These are phyloP conservation scores for Phenacoccus solenopsis DNA, from an alignment of 1,140 invertebrate species.

Conservation along the genomic window DNA sequence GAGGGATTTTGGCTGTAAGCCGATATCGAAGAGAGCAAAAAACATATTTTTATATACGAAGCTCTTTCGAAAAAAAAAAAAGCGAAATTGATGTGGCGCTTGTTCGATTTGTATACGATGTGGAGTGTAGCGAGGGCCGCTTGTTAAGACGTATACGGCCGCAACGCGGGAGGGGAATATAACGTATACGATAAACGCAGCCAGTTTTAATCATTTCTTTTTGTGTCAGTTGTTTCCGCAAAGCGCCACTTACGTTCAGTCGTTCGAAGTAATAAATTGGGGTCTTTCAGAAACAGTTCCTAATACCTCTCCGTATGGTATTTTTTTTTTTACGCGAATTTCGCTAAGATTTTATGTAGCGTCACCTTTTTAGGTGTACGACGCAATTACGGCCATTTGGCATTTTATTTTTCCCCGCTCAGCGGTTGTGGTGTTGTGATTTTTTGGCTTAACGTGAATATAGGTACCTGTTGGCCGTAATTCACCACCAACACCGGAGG, in stretches of 20 bases:
- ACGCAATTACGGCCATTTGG: no score
- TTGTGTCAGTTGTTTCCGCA: background rate
- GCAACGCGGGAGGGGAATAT: background rate
- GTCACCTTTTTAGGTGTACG: no score
- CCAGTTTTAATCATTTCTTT: background rate
- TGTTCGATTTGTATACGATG: background rate
- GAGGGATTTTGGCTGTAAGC: background rate
- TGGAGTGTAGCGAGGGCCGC: background rate
- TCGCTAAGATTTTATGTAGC: background rate
- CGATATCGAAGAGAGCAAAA: no score
- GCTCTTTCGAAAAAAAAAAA: background rate
- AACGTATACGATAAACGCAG: background rate
- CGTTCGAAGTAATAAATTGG: background rate
- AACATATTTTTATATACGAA: background rate
- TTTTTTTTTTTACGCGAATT: background rate
- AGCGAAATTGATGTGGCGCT: background rate
- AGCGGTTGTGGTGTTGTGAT: no score
- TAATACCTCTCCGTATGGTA: background rate
- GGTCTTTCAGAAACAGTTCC: slow-evolving; percentile 1
- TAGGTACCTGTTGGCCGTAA: no score
- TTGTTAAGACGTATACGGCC: background rate
- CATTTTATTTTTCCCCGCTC: no score
- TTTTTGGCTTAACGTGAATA: no score
- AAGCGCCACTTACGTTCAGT: background rate
- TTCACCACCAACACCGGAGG: no score